Base-by-base conservation (phyloP, 2,113 vertebrate genomes). In the Sitta europaea region DNA sequence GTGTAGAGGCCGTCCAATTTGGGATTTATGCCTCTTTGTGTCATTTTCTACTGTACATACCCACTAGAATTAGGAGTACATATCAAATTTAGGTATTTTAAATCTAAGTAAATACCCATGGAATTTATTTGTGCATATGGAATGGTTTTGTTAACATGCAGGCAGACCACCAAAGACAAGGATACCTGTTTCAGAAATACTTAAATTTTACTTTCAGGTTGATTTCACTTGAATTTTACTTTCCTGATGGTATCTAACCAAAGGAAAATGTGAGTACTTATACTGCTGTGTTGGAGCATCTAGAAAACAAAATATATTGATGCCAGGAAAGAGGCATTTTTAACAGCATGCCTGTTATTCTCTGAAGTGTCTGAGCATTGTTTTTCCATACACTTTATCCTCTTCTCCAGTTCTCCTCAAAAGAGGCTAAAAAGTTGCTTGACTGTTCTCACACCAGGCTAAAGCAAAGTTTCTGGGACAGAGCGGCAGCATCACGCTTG, bases 31-130 rank as follows among this genome's bases (percentile, higher is more conserved):
- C 1, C 11, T 17, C 15, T 62, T 76, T 23, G 3, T 68, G 17
- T 36, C 9, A 74, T 78, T 74, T 93, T 70, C 35, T 74, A 36
- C 36, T 6, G 42, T 35, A 12, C 2, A 42, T 21, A 3, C 5
- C 25, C 9, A n/a, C 65, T 43, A 78, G 20, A 73, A 48, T 42
- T 42, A 67, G 7, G 3, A 58, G 3, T 27, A 25, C 2, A 4
- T 19, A 22, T 47, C 18, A 45, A 61, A 70, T 54, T 38, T 61
- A 1, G 16, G 22, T 1, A 0, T 1, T 73, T 90, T 29, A 3
- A 70, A 88, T 57, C 21, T 43, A 54, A 19, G 11, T 40, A 54
- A 85, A 51, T 67, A 29, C 0, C 3, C 14, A 33, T 40, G 19
- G 38, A 50, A 73, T 9, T 53, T 68, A 62, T 51, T 57, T 53